Percentiles rank a stretch among this genome's conserved stretches.
These are phyloP conservation scores for Ascaphus truei DNA, from an alignment of 2,113 vertebrate species.

Conservation along the genomic window DNA sequence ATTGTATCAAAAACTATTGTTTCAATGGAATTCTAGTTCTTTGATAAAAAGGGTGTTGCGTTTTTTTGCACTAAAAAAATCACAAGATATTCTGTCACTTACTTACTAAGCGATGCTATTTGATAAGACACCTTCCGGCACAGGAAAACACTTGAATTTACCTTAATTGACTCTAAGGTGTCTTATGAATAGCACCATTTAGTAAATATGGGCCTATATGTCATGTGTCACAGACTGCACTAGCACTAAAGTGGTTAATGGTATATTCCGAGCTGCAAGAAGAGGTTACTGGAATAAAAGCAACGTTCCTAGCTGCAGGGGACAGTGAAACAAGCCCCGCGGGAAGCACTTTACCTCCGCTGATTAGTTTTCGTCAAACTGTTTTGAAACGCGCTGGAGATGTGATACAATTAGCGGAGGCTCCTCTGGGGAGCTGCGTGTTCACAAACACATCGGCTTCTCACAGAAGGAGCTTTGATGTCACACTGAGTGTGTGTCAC, in stretches of 20 bases:
- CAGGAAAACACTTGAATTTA: too few relatives aligned
- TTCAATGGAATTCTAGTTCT: too few relatives aligned
- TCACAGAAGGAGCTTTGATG: constrained; percentile 36
- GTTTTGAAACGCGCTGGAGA: constrained; percentile 37
- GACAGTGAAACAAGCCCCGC: constrained; percentile 31
- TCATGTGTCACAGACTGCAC: not conserved
- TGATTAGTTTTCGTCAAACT: constrained; percentile 37
- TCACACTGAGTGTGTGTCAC: constrained; percentile 33
- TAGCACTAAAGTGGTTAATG: constrained; percentile 10
- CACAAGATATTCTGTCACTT: too few relatives aligned
- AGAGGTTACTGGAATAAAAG: constrained; percentile 34
- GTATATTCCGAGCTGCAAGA: not conserved
- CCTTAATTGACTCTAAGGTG: too few relatives aligned
- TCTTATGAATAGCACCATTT: too few relatives aligned
- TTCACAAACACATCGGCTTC: constrained; percentile 32
- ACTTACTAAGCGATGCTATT: too few relatives aligned
- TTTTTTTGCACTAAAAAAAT: too few relatives aligned
- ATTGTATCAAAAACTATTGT: too few relatives aligned
- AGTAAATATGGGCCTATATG: not conserved
- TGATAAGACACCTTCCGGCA: too few relatives aligned
- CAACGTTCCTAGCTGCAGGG: constrained; percentile 35
- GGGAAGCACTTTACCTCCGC: constrained; percentile 36
- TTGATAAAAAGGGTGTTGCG: too few relatives aligned
- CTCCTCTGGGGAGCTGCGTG: constrained; percentile 16
- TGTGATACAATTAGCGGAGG: constrained; percentile 34